These are phyloP conservation scores for Apantesis nais DNA, from an alignment of 2,888 invertebrate species.

Conservation along the genomic window DNA sequence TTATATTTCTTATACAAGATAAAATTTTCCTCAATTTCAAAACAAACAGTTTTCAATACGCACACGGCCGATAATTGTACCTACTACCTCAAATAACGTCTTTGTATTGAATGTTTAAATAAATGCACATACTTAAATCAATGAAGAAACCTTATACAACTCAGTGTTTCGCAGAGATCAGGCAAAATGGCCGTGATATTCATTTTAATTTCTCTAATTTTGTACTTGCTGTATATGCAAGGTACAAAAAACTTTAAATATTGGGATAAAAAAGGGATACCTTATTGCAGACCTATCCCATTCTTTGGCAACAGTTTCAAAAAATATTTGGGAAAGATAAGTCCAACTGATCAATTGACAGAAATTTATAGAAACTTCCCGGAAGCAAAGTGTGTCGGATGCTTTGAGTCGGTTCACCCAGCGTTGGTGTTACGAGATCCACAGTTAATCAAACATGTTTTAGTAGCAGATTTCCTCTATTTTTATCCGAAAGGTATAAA, in stretches of 20 bases:
- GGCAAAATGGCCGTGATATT: constrained; percentile 14
- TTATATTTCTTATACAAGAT: too few relatives aligned
- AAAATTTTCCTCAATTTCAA: too few relatives aligned
- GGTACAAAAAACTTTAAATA: constrained; percentile 45
- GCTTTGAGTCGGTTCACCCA: constrained; percentile 43
- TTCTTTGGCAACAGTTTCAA: too few relatives aligned
- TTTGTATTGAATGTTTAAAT: background rate
- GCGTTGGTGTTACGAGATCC: constrained; percentile 50
- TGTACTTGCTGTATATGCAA: constrained; percentile 1
- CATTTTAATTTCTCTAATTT: constrained; percentile 1
- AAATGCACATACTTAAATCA: constrained; percentile 5
- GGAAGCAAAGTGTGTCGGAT: constrained; percentile 51
- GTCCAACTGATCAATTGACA: constrained; percentile 39
- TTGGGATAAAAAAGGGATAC: constrained; percentile 42
- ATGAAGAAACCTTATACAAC: background rate
- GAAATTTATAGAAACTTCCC: constrained; percentile 46
- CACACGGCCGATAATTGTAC: background rate
- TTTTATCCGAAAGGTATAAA: constrained; percentile 52
- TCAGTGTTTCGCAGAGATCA: background rate
- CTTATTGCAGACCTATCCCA: constrained; percentile 31
- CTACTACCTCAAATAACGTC: background rate
- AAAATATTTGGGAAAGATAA: constrained; percentile 31
- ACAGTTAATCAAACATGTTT: constrained; percentile 47
- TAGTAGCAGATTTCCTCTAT: constrained; percentile 50
- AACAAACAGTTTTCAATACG: too few relatives aligned